Evolutionary conservation across 2,888 invertebrate species (phyloP).

Genomic region (Orthonychiurus folsomi): DNA sequence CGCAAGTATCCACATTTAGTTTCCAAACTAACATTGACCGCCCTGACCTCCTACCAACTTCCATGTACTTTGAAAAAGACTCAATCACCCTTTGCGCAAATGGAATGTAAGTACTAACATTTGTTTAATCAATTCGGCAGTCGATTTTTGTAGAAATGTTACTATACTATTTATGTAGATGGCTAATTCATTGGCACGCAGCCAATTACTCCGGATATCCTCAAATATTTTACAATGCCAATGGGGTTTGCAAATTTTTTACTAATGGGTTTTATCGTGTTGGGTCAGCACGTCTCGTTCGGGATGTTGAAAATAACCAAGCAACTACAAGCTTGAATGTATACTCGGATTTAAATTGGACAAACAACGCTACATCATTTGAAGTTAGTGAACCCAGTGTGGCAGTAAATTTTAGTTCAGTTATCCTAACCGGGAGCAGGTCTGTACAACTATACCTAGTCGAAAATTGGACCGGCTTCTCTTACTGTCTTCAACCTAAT

Average conservation of each 20-base stretch:
- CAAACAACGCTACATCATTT: background rate
- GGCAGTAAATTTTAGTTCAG: background rate
- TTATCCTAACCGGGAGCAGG: background rate
- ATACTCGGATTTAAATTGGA: background rate
- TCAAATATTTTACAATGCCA: background rate
- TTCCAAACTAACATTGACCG: background rate
- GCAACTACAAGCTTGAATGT: background rate
- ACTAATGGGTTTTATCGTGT: background rate
- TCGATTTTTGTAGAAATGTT: background rate
- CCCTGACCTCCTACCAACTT: background rate
- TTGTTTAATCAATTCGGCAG: background rate
- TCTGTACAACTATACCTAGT: background rate
- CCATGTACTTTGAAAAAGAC: background rate
- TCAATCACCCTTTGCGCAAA: background rate
- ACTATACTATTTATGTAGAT: background rate
- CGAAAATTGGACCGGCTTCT: background rate
- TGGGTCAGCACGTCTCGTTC: background rate
- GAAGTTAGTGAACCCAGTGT: background rate
- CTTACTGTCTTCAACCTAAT: background rate
- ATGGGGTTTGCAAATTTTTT: background rate
- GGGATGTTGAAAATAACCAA: background rate
- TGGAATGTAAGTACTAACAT: background rate
- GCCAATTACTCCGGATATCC: background rate
- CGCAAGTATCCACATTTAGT: background rate
- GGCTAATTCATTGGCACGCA: background rate